Conservation (phyloP, 2,797 vertebrate species). For the Distichodus sexfasciatus region DNA sequence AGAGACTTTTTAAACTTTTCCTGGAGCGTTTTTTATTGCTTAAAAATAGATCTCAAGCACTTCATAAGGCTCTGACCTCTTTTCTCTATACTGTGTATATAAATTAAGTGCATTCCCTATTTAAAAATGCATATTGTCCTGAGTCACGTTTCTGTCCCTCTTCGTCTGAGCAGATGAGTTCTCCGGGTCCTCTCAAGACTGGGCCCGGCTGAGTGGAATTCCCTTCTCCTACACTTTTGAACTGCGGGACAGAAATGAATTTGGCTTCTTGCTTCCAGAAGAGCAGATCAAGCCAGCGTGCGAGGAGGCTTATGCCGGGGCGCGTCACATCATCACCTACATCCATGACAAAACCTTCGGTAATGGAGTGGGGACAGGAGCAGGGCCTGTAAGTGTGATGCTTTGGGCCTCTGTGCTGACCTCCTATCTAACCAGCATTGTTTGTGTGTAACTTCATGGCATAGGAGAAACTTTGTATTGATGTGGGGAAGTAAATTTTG, state of each 20-base stretch:
- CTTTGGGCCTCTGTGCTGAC: not conserved
- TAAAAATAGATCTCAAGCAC: too few species aligned
- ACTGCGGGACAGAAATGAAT: constrained; percentile 68
- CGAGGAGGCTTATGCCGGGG: constrained; percentile 72
- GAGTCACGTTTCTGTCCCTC: not conserved
- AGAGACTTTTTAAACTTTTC: too few species aligned
- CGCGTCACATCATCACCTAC: constrained; percentile 66
- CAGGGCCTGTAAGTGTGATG: not conserved
- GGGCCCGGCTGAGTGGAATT: constrained; percentile 70
- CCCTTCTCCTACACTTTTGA: constrained; percentile 77
- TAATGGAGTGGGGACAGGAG: not conserved
- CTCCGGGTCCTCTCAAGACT: constrained; percentile 78
- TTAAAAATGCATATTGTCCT: not conserved
- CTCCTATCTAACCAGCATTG: not conserved
- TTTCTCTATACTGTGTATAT: too few species aligned
- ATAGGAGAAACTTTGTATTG: not conserved
- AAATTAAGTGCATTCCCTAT: too few species aligned
- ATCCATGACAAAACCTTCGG: constrained; percentile 44
- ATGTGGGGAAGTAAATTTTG: not conserved
- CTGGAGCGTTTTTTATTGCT: too few species aligned
- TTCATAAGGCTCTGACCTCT: too few species aligned
- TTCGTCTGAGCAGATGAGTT: constrained; percentile 62
- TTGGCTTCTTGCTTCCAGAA: constrained; percentile 66
- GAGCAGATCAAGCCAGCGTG: constrained; percentile 74
- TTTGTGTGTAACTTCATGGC: not conserved